These are phyloP conservation scores for Trematomus bernacchii DNA, from an alignment of 2,797 vertebrate genomes.

Conservation along the genomic window DNA sequence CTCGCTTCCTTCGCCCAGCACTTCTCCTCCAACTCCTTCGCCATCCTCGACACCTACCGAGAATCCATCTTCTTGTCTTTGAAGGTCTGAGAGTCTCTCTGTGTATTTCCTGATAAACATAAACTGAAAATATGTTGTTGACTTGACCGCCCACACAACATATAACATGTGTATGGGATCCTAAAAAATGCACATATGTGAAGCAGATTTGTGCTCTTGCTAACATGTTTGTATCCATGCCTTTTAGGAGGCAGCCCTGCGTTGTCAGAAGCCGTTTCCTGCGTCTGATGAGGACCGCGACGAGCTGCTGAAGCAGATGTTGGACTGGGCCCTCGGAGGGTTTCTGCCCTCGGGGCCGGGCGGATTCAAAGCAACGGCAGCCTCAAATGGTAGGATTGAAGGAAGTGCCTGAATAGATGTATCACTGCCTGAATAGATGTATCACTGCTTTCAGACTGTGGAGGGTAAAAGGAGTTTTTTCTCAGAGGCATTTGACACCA, in stretches of 20 bases:
- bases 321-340: constrained; percentile 82
- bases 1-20: constrained; percentile 69
- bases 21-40: constrained; percentile 75
- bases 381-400: constrained; percentile 20
- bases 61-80: constrained; percentile 76
- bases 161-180: neutral
- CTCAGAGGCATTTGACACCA: neutral
- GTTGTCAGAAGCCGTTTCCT: constrained; percentile 68
- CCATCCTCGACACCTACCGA: constrained; percentile 67
- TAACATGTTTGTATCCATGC: neutral
- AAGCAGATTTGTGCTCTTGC: neutral
- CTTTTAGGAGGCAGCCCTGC: constrained; percentile 66
- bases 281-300: constrained; percentile 15
- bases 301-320: constrained; percentile 68
- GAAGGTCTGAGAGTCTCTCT: constrained; percentile 66
- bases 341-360: constrained; percentile 74
- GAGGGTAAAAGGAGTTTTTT: no score
- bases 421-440: neutral
- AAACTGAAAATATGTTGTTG: neutral
- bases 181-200: neutral
- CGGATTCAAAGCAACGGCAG: constrained; percentile 42
- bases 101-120: neutral
- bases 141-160: neutral
- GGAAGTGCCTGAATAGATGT: neutral
- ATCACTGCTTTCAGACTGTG: neutral